These are phyloP conservation scores for Ornithorhynchus anatinus DNA, from an alignment of 2,113 vertebrate genomes.

Conservation along the genomic window DNA sequence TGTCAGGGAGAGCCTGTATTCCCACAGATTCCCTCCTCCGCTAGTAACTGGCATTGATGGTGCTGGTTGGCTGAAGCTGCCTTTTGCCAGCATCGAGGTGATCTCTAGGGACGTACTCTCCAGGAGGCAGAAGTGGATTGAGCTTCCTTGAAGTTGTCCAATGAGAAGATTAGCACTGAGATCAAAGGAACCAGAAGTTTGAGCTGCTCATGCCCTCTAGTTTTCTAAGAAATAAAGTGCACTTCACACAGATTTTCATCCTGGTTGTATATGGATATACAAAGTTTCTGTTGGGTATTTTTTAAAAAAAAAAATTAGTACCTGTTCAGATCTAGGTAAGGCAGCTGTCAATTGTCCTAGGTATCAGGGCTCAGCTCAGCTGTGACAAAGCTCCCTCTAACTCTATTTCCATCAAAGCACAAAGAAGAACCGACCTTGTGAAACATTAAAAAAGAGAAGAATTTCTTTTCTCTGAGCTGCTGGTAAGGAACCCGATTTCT, in stretches of 20 bases:
- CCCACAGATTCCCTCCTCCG: neutral
- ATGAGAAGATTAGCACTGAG: neutral
- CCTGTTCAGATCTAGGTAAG: neutral
- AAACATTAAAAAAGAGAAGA: slow-evolving; percentile 37
- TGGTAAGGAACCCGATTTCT: slow-evolving; percentile 1
- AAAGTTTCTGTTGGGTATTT: slow-evolving; percentile 24
- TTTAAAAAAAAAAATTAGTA: no score
- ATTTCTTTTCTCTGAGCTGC: neutral
- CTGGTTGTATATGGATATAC: neutral
- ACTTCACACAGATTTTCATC: slow-evolving; percentile 1
- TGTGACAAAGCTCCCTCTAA: slow-evolving; percentile 57
- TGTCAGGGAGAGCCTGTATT: slow-evolving; percentile 15
- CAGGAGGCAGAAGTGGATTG: neutral
- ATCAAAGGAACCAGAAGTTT: neutral
- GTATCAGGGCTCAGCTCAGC: neutral
- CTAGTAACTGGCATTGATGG: neutral
- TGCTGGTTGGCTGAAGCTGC: neutral
- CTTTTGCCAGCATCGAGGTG: slow-evolving; percentile 8
- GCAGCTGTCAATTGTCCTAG: slow-evolving; percentile 8
- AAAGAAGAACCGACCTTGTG: slow-evolving; percentile 55
- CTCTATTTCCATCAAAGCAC: slow-evolving; percentile 72
- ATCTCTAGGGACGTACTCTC: neutral
- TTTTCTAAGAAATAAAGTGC: slow-evolving; percentile 6
- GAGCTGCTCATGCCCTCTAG: neutral
- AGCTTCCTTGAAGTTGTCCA: neutral